phyloP scores from a whole-genome alignment of 2,797 vertebrate genomes.

The Helicolenus hilgendorfi region DNA sequence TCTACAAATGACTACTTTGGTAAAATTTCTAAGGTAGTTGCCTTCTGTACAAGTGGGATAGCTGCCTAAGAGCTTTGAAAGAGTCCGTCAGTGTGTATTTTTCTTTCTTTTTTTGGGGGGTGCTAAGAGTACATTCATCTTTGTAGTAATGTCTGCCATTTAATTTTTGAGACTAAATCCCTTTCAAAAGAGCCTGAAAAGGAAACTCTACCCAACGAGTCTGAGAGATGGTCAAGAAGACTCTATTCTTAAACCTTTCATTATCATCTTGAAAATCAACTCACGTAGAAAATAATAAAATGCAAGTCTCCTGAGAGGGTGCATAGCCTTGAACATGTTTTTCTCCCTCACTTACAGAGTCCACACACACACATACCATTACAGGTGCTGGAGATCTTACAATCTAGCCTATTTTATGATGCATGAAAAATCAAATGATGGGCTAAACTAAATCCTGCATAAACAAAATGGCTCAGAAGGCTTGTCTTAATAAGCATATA shows the following conservation, averaged over 20 bases:
- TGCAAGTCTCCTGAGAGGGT: constrained; percentile 32
- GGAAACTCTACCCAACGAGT: background rate
- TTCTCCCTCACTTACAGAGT: background rate
- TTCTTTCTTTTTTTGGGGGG: background rate
- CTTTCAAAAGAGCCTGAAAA: constrained; percentile 40
- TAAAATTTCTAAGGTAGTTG: constrained; percentile 43
- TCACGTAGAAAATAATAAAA: constrained; percentile 56
- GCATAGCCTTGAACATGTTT: constrained; percentile 47
- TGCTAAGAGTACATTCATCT: constrained; percentile 29
- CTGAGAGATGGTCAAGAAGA: constrained; percentile 60
- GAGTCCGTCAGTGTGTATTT: background rate
- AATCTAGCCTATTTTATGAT: constrained; percentile 54
- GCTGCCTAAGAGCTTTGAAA: constrained; percentile 3
- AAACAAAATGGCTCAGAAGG: constrained; percentile 50
- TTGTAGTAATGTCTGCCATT: constrained; percentile 54
- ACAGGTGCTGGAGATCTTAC: constrained; percentile 30
- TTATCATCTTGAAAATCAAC: constrained; percentile 56
- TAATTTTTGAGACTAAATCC: constrained; percentile 45
- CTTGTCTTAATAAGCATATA: constrained; percentile 48
- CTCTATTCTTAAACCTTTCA: constrained; percentile 35
- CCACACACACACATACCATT: constrained; percentile 6
- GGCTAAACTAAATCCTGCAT: constrained; percentile 60
- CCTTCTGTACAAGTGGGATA: background rate
- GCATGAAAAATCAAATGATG: constrained; percentile 68
- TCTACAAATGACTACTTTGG: constrained; percentile 66